Evolutionary conservation across 2,797 vertebrate species (phyloP), one percentile per base, ranked within the genome.

Genomic region (Pangasius macronema): DNA sequence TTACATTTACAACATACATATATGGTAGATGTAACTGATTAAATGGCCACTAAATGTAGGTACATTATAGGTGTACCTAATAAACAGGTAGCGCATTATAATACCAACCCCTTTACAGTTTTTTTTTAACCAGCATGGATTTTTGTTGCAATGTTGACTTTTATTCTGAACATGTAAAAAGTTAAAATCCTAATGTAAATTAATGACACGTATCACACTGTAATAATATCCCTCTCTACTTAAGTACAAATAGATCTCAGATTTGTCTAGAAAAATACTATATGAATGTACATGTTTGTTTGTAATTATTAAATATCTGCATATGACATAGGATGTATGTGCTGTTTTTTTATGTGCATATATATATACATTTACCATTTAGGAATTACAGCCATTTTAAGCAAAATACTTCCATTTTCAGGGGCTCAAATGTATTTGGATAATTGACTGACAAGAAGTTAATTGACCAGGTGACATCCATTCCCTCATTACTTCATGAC

Each of bases 301-400:
- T 82, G 27, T 76, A 77, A 53, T 83, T 39, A 83, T 73, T 86
- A 73, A 22, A 67, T 84, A 22, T 30, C 65, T 85, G 61, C 46
- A 86, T 87, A 55, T 83, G 14, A 85, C 63, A 42, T 18, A 33
- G 14, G 3, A 18, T 81, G 36, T 16, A 27, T 65, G 20, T 76
- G 2, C 49, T 86, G 68, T 73, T 39, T 59, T 57, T 20, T 36
- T 39, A 51, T 80, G 18, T 55, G 18, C 18, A 16, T 42, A 22
- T 22, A 4, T 9, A 39, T 3, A 42, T 16, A 18, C 39, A 42
- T 42, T 42, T 42, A 42, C 39, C 39, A 42, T 42, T 42, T 42
- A 42, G 39, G 39, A 42, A 42, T 42, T 42, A 5, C 39, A 42
- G 39, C 39, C 39, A 39, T 39, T 39, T 39, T 39, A 39, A 39